phyloP scores from a whole-genome alignment of 1,140 invertebrate genomes.

The Aphelenchoides besseyi region DNA sequence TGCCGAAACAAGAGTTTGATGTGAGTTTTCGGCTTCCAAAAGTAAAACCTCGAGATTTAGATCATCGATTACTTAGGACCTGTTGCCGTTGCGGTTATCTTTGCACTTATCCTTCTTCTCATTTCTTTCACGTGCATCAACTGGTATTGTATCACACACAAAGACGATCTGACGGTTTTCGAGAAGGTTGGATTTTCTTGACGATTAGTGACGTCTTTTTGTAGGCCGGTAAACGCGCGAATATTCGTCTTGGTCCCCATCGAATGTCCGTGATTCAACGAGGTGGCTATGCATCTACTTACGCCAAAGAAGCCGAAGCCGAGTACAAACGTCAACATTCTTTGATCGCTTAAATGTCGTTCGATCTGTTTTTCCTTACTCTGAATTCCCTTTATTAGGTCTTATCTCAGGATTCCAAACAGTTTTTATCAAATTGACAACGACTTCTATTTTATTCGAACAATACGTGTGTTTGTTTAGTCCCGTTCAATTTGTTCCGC shows the following conservation, averaged over 20 bases:
- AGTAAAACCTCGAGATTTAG: background rate
- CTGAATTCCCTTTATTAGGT: background rate
- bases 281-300: conserved; percentile 43
- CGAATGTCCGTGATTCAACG: conserved; percentile 45
- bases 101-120: conserved; percentile 42
- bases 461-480: background rate
- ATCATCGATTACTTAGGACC: conserved; percentile 54
- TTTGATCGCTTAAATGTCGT: background rate
- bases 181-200: conserved; percentile 46
- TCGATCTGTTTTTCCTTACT: background rate
- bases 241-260: conserved; percentile 55
- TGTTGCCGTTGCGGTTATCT: conserved; percentile 51
- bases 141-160: conserved; percentile 57
- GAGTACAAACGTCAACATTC: conserved; percentile 1
- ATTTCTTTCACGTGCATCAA: conserved; percentile 59
- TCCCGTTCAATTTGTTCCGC: background rate
- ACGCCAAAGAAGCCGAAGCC: background rate
- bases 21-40: background rate
- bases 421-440: background rate
- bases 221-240: conserved; percentile 45
- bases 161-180: conserved; percentile 58
- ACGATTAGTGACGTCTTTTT: background rate
- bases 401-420: background rate
- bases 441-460: background rate
- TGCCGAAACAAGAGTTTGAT: conserved; percentile 60